Evolutionary conservation across 2,113 vertebrate species (phyloP).

Genomic region (Guaruba guarouba): DNA sequence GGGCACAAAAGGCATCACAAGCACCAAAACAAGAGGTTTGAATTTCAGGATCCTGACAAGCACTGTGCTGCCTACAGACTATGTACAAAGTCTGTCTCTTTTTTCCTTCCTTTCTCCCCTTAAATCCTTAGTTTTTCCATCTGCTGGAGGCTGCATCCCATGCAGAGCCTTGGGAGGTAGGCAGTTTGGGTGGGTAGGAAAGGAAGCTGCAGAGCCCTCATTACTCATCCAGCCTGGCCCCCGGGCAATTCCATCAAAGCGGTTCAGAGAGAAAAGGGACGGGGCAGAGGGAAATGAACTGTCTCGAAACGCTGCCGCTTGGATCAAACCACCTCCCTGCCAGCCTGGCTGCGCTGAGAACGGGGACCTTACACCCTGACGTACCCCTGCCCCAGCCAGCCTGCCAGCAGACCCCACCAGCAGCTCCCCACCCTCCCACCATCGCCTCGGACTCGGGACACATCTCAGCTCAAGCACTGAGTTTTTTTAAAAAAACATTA

Average conservation of each 20-base stretch:
- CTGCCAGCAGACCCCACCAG: not conserved
- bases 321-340: not conserved
- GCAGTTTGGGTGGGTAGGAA: slow-evolving; percentile 30
- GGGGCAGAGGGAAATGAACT: not conserved
- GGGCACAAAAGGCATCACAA: not conserved
- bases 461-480: not conserved
- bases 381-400: not conserved
- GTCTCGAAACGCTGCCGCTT: not conserved
- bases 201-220: not conserved
- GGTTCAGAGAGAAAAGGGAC: not conserved
- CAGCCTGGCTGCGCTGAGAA: not conserved
- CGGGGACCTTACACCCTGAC: not conserved
- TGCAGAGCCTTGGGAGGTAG: slow-evolving; percentile 29
- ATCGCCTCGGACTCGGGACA: not conserved
- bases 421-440: not conserved
- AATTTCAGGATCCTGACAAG: not conserved
- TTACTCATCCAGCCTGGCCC: slow-evolving; percentile 38
- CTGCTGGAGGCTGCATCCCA: not conserved
- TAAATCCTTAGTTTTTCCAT: slow-evolving; percentile 11
- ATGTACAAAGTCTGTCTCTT: not conserved
- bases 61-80: not conserved
- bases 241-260: slow-evolving; percentile 42
- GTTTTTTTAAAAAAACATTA: fast-evolving
- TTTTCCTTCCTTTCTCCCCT: no score
- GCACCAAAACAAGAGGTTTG: not conserved